Evolutionary conservation across 2,113 vertebrate genomes (phyloP).

Genomic region (Zosterops borbonicus): DNA sequence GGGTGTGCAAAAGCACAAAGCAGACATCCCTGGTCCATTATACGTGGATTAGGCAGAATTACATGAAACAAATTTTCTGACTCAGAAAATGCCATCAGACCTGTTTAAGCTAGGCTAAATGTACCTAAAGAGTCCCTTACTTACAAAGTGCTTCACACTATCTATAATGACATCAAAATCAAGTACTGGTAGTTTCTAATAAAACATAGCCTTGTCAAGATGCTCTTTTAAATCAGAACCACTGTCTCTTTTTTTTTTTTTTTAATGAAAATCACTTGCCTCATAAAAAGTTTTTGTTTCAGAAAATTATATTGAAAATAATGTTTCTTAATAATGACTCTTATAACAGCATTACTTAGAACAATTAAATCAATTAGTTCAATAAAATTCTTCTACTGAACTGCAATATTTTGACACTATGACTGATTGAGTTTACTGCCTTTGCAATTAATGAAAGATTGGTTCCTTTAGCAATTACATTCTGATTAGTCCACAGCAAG

Average conservation of each 20-base stretch:
- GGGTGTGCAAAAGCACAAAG: neutral
- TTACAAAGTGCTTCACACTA: neutral
- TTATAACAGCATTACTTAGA: slow-evolving; percentile 18
- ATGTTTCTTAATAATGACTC: slow-evolving; percentile 4
- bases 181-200: neutral
- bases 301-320: slow-evolving; percentile 30
- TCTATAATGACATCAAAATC: neutral
- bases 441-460: slow-evolving; percentile 48
- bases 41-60: neutral
- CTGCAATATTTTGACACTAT: slow-evolving; percentile 38
- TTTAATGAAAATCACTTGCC: neutral
- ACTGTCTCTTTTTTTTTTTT: neutral
- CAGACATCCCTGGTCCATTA: neutral
- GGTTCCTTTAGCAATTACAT: slow-evolving; percentile 1
- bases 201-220: neutral
- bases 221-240: neutral
- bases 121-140: neutral
- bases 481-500: slow-evolving; percentile 37
- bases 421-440: neutral
- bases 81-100: neutral
- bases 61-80: neutral
- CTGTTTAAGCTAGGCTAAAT: neutral
- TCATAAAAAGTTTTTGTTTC: slow-evolving; percentile 10
- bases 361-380: slow-evolving; percentile 35
- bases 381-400: slow-evolving; percentile 38